Conservation (phyloP, 2,797 vertebrate species). For the Parauchenoglanis punctatus region DNA sequence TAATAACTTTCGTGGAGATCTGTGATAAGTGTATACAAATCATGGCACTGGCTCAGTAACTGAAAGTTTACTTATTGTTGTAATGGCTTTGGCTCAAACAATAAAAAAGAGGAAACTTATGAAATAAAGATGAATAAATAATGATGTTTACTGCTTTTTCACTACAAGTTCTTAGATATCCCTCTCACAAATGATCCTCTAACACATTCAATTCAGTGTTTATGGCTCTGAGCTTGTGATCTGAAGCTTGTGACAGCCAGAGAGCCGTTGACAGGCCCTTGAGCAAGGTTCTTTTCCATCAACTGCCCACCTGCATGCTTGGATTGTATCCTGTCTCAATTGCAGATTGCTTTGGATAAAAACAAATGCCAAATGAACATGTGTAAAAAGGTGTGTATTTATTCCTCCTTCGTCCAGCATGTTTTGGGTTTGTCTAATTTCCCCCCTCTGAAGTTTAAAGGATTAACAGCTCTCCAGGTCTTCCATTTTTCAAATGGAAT, state of each 20-base stretch:
- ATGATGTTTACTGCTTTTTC: conserved; percentile 10
- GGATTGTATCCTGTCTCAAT: background rate
- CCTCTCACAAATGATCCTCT: background rate
- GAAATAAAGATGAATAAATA: conserved; percentile 34
- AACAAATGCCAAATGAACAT: background rate
- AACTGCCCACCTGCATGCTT: conserved; percentile 1
- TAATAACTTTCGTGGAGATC: conserved; percentile 47
- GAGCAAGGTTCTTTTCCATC: background rate
- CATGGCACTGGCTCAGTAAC: conserved; percentile 56
- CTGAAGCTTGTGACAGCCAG: background rate
- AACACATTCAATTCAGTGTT: background rate
- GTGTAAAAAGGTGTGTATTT: background rate
- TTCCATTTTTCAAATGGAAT: conserved; percentile 40
- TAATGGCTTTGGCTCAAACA: conserved; percentile 39
- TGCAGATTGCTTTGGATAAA: background rate
- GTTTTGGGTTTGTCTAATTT: background rate
- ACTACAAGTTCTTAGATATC: background rate
- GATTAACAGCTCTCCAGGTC: conserved; percentile 35
- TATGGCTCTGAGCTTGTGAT: background rate
- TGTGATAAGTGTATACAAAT: conserved; percentile 54
- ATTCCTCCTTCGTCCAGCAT: background rate
- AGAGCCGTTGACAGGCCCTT: background rate
- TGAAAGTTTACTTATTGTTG: conserved; percentile 43
- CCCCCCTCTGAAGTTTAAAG: conserved; percentile 24
- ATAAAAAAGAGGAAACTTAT: background rate